Base-by-base conservation (phyloP, 2,113 vertebrate species). In the Turnix velox region DNA sequence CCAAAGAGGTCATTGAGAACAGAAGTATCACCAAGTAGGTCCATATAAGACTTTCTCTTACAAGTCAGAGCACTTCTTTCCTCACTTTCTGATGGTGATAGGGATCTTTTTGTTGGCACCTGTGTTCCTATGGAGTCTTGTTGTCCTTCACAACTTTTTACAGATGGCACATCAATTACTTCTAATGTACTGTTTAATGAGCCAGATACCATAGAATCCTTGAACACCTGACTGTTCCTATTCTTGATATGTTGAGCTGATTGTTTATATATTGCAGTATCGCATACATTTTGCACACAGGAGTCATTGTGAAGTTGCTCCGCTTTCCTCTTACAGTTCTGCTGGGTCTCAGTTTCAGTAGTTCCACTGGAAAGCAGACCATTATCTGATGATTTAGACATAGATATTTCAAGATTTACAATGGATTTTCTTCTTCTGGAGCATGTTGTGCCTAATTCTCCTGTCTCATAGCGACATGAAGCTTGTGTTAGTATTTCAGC, bases 11-110 rank as follows among this genome's bases (percentile, higher is more conserved):
- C 98, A 75, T 97, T 96, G 5, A 99, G 98, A 96, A 99, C 97
- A 74, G 99, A 99, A 16, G 98, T 99, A 97, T 99, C 99, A 77
- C 99, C 99, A 57, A 99, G 97, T 80, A 99, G 97, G 82, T 98
- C 98, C 81, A 93, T 92, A 82, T 98, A 94, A 83, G 94, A 93
- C 59, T 82, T 90, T 54, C 84, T 90, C 88, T 95, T 94, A 31
- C n/a, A 91, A 58, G 35, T 72, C 61, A 93, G 77, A 78, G 83
- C 49, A 89, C 95, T 90, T 88, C 20, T 61, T 23, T 82, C 93
- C 55, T 28, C 80, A 24, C 91, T 85, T 96, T 94, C 95, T 61
- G 82, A 59, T 61, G 90, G 91, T 81, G 92, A 96, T 75, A 92
- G 18, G 10, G 59, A 69, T 57, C 68, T 84, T 67, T 94, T 92